Evolutionary conservation across 2,888 invertebrate species (phyloP), one percentile per base, ranked within the genome.

Genomic region (Helleia helle): DNA sequence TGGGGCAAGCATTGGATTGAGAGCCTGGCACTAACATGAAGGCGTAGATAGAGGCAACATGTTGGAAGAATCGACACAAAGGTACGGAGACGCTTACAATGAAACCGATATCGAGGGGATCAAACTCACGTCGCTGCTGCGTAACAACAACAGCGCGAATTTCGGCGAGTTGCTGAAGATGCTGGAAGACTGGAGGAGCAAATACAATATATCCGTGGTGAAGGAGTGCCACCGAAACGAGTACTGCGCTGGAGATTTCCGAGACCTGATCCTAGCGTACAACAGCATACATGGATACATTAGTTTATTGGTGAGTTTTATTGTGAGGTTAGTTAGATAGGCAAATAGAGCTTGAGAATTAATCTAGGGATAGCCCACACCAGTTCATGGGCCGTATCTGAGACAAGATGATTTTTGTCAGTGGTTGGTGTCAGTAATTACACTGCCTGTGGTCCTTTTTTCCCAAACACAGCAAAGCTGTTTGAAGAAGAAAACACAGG

Each of bases 261-360:
- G 87, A 41, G 87, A 89, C 47, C 70, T 91, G 49, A 85, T 91
- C 17, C 62, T 86, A 2, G 84, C 84, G 0, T 94, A 94, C 67
- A 88, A 89, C 42, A 80, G 87, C 41, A 87, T 91, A 48, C 96
- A 97, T 66, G 94, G 94, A 43, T 95, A 94, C 70, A 87, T 93
- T 50, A 92, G 94, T 43, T 81, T 96, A 38, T 74, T 92, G 67
- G 94, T 96, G 62, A 87, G 88, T 46, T 31, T 24, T 31, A n/a
- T n/a, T n/a, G n/a, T n/a, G n/a, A n/a, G n/a, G n/a, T n/a, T n/a
- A n/a, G n/a, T n/a, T n/a, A n/a, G n/a, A n/a, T n/a, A n/a, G n/a
- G n/a, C n/a, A n/a, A n/a, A n/a, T n/a, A n/a, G n/a, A n/a, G n/a
- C n/a, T n/a, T n/a, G n/a, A n/a, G n/a, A n/a, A n/a, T n/a, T n/a